phyloP scores from a whole-genome alignment of 2,113 vertebrate genomes.

The Actenoides lindsayi region DNA sequence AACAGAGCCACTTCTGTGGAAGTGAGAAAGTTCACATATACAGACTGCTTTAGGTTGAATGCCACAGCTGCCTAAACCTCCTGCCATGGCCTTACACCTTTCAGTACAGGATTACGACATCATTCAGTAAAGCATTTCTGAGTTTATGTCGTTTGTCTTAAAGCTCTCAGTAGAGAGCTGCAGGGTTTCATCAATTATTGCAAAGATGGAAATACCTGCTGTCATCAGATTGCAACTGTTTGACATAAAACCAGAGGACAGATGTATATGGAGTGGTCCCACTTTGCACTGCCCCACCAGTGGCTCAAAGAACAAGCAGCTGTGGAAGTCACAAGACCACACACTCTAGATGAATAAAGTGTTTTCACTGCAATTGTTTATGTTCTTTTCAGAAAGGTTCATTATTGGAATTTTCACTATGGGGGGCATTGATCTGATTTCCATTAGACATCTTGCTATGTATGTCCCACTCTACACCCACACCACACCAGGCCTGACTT shows the following conservation, averaged over 20 bases:
- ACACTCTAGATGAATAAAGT: neutral
- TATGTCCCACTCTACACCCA: neutral
- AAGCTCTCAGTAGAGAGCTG: neutral
- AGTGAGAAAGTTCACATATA: neutral
- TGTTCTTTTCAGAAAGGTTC: neutral
- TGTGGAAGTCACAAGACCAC: neutral
- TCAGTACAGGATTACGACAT: neutral
- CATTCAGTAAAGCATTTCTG: slow-evolving; percentile 10
- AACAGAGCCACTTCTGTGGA: neutral
- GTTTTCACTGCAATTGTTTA: neutral
- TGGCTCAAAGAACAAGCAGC: slow-evolving; percentile 12
- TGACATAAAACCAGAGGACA: slow-evolving; percentile 29
- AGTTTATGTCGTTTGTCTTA: neutral
- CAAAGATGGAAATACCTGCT: slow-evolving; percentile 33
- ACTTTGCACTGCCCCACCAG: neutral
- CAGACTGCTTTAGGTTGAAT: no score
- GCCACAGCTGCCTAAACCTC: neutral
- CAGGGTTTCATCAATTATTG: neutral
- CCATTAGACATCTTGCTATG: neutral
- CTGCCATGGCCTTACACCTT: neutral
- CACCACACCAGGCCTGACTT: neutral
- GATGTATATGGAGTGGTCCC: neutral
- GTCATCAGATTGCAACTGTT: neutral
- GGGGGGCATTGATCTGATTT: neutral
- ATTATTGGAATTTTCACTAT: neutral